Conservation (phyloP, 2,113 vertebrate genomes). For the Morone chrysops region DNA sequence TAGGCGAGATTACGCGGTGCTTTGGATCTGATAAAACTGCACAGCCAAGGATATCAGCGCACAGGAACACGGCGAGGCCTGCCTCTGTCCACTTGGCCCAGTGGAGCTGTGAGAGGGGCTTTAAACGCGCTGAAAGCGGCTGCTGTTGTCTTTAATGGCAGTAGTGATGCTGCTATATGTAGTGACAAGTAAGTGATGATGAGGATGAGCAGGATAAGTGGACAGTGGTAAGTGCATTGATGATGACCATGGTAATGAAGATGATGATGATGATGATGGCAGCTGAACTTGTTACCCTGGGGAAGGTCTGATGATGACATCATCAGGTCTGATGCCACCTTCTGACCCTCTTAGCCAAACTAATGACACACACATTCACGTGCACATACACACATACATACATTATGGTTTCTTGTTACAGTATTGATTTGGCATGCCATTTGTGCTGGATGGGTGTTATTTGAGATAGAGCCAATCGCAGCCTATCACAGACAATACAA, state of each 20-base stretch:
- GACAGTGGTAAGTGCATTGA: not conserved
- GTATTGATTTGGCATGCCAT: slow-evolving; percentile 73
- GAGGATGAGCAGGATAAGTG: not conserved
- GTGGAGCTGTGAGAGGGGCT: not conserved
- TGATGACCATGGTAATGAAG: not conserved
- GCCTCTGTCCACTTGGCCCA: not conserved
- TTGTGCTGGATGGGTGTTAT: slow-evolving; percentile 73
- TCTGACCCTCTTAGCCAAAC: slow-evolving; percentile 62
- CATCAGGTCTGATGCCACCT: slow-evolving; percentile 62
- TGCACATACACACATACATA: slow-evolving; percentile 37
- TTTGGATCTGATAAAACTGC: not conserved
- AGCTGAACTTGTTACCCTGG: slow-evolving; percentile 32
- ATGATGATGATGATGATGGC: slow-evolving; percentile 15
- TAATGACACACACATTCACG: slow-evolving; percentile 34
- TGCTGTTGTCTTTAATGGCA: not conserved
- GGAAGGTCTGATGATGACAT: slow-evolving; percentile 66
- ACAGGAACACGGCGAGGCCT: slow-evolving; percentile 32
- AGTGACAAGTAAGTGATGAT: slow-evolving; percentile 2
- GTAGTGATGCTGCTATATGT: not conserved
- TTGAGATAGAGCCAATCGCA: slow-evolving; percentile 65
- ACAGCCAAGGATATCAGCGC: not conserved
- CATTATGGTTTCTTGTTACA: slow-evolving; percentile 78
- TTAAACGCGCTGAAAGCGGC: slow-evolving; percentile 7
- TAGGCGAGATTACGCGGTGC: not conserved
- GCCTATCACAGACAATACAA: slow-evolving; percentile 32